Percentiles rank a stretch among this genome's conserved stretches.
Conservation (phyloP, 2,113 vertebrate genomes). For the Lichenostomus cassidix region DNA sequence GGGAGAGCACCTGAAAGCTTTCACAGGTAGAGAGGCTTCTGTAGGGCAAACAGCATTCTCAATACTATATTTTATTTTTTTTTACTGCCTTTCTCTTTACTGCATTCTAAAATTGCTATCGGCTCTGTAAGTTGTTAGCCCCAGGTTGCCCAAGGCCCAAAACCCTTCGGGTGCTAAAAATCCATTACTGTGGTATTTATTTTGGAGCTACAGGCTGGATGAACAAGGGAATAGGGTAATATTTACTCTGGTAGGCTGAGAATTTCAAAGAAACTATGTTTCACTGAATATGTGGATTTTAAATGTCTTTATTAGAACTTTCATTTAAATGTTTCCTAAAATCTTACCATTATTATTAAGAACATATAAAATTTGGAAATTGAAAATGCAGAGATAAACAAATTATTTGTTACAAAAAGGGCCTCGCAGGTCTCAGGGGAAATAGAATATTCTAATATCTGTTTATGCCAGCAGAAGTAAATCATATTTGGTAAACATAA, state of each 20-base stretch:
- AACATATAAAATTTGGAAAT: conserved; percentile 11
- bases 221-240: not conserved
- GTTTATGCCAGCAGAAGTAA: conserved; percentile 53
- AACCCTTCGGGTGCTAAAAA: not conserved
- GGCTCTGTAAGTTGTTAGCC: not conserved
- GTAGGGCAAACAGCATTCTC: not conserved
- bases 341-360: conserved; percentile 15
- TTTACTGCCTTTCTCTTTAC: not conserved
- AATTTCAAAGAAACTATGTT: not conserved
- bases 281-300: not conserved
- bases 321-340: conserved; percentile 33
- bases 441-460: conserved; percentile 57
- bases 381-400: conserved; percentile 32
- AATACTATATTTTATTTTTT: not conserved
- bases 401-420: conserved; percentile 9
- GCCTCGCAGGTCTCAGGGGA: not conserved
- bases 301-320: not conserved
- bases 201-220: not conserved
- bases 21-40: not conserved
- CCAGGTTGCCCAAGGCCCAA: not conserved
- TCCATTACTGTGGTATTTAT: not conserved
- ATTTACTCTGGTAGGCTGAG: not conserved
- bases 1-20: not conserved
- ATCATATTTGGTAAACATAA: conserved; percentile 55
- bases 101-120: not conserved